Evolutionary conservation across 2,888 invertebrate genomes (phyloP), one percentile per base, ranked within the genome.

Genomic region (Cheilosia vulpina): DNA sequence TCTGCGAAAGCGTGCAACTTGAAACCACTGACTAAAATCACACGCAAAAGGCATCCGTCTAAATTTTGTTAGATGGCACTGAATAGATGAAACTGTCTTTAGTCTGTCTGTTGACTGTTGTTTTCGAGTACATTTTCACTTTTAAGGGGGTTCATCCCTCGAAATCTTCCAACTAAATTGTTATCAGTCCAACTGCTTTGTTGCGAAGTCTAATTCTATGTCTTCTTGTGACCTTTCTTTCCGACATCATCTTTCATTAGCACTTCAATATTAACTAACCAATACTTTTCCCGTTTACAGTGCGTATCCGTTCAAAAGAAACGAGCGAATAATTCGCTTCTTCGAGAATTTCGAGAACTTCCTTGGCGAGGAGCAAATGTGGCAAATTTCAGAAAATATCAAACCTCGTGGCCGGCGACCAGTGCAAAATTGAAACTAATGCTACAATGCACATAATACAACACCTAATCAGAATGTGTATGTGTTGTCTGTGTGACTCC

Each of bases 341-440:
- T 98, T 99, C 94, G 97, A 98, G 93, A 97, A 98, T 93, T 99
- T 99, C 93, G 97, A 98, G 91, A 97, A 98, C 92, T 97, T 96
- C 91, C 94, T 99, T 89, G 96, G 96, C 91, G 99, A 99, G 93
- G 99, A 99, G 92, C 97, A 98, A 77, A 97, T 99, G 95, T 99
- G 99, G 99, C 97, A 98, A 92, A 96, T 99, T 90, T 99, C 99
- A 0, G 98, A 99, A 93, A 96, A 95, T 88, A 98, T 99, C 89
- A 99, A 99, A 93, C 99, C 99, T 69, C 91, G 92, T 60, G 91
- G 91, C 47, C 89, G 90, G 52, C 90, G 91, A 73, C 90, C 89
- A 66, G 89, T 89, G 69, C 90, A 91, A 88, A 90, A 91, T 88
- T 91, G 90, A 88, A 63, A 55, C 41, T 50, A 62, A 68, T 47